A percentile compares a stretch with the other conserved stretches of the same genome.
These are phyloP conservation scores for Cistogaster globosa DNA, from an alignment of 2,888 invertebrate species.

Conservation along the genomic window DNA sequence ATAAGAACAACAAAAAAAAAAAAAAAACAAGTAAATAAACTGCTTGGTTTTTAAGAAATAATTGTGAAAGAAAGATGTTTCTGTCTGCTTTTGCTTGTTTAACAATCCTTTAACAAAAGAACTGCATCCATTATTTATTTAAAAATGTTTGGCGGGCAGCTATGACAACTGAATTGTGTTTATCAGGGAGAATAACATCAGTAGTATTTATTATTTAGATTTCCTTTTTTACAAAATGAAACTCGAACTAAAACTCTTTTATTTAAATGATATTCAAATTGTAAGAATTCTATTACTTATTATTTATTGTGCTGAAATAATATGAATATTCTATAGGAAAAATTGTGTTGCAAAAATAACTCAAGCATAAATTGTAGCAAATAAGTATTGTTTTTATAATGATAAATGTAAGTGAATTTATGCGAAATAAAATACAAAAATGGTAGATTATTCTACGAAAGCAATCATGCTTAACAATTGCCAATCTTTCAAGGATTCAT, in stretches of 20 bases:
- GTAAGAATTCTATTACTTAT: slow-evolving; percentile 29
- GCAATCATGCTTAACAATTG: slow-evolving; percentile 2
- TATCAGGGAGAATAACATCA: not conserved
- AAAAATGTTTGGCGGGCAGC: not conserved
- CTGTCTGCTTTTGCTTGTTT: no score
- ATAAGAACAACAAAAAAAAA: not conserved
- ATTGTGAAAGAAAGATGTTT: no score
- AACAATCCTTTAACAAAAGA: slow-evolving; percentile 5
- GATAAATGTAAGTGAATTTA: slow-evolving; percentile 17
- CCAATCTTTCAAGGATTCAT: not conserved
- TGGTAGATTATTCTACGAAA: not conserved
- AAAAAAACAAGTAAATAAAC: not conserved
- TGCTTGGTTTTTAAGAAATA: slow-evolving; percentile 3
- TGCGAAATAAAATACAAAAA: no score
- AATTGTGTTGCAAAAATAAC: slow-evolving; percentile 36
- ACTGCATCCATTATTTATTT: not conserved
- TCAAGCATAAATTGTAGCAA: slow-evolving; percentile 47
- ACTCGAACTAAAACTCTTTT: slow-evolving; percentile 36
- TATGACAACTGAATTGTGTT: slow-evolving; percentile 32
- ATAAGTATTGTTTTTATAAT: slow-evolving; percentile 50
- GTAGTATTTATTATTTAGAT: slow-evolving; percentile 24
- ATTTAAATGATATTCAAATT: slow-evolving; percentile 63
- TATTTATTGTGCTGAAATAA: slow-evolving; percentile 37
- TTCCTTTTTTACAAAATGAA: slow-evolving; percentile 23
- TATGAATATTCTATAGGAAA: slow-evolving; percentile 42